Conservation (phyloP, 1,140 invertebrate species). For the Spodoptera litura region DNA sequence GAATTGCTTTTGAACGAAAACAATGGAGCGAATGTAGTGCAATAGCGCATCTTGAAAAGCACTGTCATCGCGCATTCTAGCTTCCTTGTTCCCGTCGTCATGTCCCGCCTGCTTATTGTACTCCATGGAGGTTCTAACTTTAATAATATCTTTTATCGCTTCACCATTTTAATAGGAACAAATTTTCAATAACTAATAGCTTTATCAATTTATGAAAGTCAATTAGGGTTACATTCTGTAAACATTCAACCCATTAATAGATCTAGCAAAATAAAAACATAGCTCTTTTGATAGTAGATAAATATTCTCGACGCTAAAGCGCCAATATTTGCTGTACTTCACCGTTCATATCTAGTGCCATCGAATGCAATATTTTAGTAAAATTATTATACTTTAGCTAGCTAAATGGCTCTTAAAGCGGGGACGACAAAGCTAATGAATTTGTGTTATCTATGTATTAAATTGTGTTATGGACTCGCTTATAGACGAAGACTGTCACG, state of each 20-base stretch:
- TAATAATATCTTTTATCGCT: neutral
- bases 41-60: conserved; percentile 48
- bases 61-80: conserved; percentile 47
- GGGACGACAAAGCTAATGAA: conserved; percentile 15
- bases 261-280: too few species aligned
- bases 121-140: too few species aligned
- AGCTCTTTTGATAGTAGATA: too few species aligned
- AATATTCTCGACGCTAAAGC: too few species aligned
- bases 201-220: neutral
- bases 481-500: conserved; percentile 21
- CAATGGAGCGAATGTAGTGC: conserved; percentile 47
- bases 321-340: too few species aligned
- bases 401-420: conserved; percentile 1
- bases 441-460: conserved; percentile 37
- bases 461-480: neutral
- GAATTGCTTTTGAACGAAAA: conserved; percentile 53
- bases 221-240: too few species aligned
- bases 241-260: too few species aligned
- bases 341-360: too few species aligned
- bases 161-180: conserved; percentile 15
- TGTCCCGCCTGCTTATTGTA: conserved; percentile 14
- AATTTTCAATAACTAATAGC: neutral
- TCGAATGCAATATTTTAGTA: conserved; percentile 5
- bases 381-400: neutral
- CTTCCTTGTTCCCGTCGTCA: conserved; percentile 37